Evolutionary conservation across 1,140 invertebrate genomes (phyloP), one percentile per base, ranked within the genome.

Genomic region (Eufriesea mexicana): DNA sequence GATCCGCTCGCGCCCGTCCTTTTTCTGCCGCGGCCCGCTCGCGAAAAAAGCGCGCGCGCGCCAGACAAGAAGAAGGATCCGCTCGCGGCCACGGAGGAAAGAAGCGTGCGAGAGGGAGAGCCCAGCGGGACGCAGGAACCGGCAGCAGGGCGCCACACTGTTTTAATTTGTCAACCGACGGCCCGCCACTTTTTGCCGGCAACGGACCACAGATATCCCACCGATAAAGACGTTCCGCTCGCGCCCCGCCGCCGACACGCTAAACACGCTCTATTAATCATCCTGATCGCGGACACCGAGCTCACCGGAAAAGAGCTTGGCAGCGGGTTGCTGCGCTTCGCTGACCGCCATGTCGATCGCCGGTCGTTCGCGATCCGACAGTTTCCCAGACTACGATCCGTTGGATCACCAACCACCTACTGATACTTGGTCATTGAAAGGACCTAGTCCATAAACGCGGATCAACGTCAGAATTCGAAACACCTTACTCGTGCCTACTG

Each of bases 81-180:
- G 67, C n/a, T n/a, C n/a, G n/a, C n/a, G n/a, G n/a, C n/a, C n/a
- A n/a, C n/a, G n/a, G n/a, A n/a, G n/a, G n/a, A n/a, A n/a, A n/a
- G n/a, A n/a, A n/a, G n/a, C n/a, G 9, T 59, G 23, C 57, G 45
- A 73, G 25, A 62, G 47, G 64, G 20, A 55, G 10, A 25, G 49
- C 68, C 10, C 79, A 74, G 79, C 79, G 59, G 79, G 79, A 9
- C 49, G 35, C 25, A 25, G 54, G 67, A 55, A 79, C 45, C 16
- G 55, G 55, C 77, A 49, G 55, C 67, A 18, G 45, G 78, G 57
- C 28, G 64, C 62, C 78, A 49, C 79, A 64, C 79, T 81, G 79
- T 81, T 81, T 81, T 81, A 81, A 81, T 81, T 81, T 81, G 79
- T 81, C 79, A 81, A 74, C 70, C 61, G 57, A 5, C 71, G 20